Evolutionary conservation across 2,113 vertebrate species (phyloP).

Genomic region (Nicator chloris): DNA sequence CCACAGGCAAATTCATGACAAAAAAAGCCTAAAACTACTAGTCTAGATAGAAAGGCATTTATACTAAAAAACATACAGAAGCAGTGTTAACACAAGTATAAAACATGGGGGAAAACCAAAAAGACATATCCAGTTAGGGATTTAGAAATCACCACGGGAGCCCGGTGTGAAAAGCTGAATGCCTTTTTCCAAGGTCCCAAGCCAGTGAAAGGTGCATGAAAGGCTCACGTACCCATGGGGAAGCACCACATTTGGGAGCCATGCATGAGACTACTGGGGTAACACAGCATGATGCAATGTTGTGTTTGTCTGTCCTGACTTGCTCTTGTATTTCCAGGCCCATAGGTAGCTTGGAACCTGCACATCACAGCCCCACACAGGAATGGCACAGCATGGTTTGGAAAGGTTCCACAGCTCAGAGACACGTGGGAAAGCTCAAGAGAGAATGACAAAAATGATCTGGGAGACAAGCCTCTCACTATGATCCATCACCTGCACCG

Average conservation of each 20-base stretch:
- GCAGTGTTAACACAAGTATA: not conserved
- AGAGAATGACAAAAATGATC: not conserved
- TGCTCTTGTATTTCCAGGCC: not conserved
- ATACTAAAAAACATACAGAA: not conserved
- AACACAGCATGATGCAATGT: accelerated
- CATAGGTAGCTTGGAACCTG: not conserved
- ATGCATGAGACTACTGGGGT: accelerated
- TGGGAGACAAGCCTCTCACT: not conserved
- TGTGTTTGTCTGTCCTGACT: not conserved
- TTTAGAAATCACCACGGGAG: not conserved
- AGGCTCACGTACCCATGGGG: not conserved
- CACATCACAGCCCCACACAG: not conserved
- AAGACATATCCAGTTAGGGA: not conserved
- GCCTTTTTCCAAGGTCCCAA: not conserved
- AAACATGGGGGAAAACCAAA: not conserved
- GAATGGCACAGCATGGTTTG: not conserved
- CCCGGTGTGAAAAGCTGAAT: not conserved
- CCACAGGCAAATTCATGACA: not conserved
- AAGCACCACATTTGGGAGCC: not conserved
- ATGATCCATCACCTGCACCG: not conserved
- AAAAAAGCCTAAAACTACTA: not conserved
- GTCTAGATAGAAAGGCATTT: not conserved
- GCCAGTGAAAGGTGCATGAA: not conserved
- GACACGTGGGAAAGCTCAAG: not conserved
- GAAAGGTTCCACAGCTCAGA: not conserved